Evolutionary conservation across 2,888 invertebrate species (phyloP), one percentile per base, ranked within the genome.

Genomic region (Scaptomyza reducta): DNA sequence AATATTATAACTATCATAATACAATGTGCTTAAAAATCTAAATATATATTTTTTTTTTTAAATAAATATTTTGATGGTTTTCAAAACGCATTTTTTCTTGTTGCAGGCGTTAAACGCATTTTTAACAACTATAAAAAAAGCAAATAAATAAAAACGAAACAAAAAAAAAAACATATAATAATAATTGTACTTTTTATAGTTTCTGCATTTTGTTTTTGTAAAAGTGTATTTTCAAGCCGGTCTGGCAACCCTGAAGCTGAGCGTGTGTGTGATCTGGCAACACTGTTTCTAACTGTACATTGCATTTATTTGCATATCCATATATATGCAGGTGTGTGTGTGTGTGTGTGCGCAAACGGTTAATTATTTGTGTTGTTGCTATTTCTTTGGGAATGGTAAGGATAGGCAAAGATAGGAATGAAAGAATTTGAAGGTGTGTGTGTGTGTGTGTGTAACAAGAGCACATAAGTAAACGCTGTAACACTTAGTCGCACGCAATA

Each of bases 161-260:
- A 53, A 44, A 25, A 57, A 50, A 67, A 60, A 44, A 61, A 58
- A 49, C 50, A 60, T 27, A 16, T 16, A 40, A 40, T 46, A 55
- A 56, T 54, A 69, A 72, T 79, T 77, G 80, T 77, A 77, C 80
- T 77, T 55, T 53, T 44, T 60, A 53, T 79, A 77, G 71, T 77
- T 77, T 75, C 77, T 75, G 70, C 57, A 79, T 74, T 78, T 42
- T 47, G 46, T 25, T 35, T 22, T 29, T 25, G 40, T 38, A 42
- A 65, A 42, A 33, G 33, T 42, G 22, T 5, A 38, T 42, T 11
- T 11, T 11, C 33, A 61, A 14, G 4, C 35, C 4, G 6, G 22
- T 3, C 33, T 33, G 33, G 33, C 33, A 33, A 13, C 13, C 13
- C 33, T 10, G 3, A 10, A 2, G 11, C 33, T 13, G 14, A 2